phyloP scores from a whole-genome alignment of 2,797 vertebrate species.

The Poecilia picta region DNA sequence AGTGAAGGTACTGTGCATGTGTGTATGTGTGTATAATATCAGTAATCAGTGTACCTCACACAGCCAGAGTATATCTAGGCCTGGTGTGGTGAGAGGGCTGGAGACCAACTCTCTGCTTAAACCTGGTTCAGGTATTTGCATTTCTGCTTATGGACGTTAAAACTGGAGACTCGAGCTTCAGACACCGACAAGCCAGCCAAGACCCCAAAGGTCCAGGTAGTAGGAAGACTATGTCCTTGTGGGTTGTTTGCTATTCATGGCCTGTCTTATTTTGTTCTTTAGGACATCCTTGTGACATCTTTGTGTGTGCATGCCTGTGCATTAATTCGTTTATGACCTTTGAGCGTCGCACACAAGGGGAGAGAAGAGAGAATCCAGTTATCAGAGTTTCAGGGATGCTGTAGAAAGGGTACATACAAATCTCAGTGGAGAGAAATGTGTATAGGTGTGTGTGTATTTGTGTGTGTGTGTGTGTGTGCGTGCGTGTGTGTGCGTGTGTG shows the following conservation, averaged over 20 bases:
- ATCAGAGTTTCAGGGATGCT: conserved; percentile 18
- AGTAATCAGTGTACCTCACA: conserved; percentile 85
- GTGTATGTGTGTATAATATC: conserved; percentile 74
- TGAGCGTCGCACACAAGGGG: conserved; percentile 15
- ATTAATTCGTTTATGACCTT: conserved; percentile 37
- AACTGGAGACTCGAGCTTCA: conserved; percentile 46
- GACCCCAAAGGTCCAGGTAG: conserved; percentile 61
- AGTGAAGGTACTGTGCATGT: conserved; percentile 76
- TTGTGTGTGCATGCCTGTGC: conserved; percentile 27
- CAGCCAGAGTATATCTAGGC: conserved; percentile 81
- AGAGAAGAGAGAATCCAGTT: conserved; percentile 30
- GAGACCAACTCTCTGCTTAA: conserved; percentile 58
- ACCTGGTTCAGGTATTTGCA: conserved; percentile 29
- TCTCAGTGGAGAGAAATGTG: conserved; percentile 28
- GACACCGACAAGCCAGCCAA: conserved; percentile 37
- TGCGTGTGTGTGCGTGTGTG: conserved; percentile 4
- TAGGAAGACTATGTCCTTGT: conserved; percentile 13
- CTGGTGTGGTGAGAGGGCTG: conserved; percentile 68
- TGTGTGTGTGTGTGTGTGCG: conserved; percentile 22
- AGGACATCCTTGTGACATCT: conserved; percentile 19
- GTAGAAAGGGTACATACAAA: conserved; percentile 48
- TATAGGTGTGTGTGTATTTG: background rate
- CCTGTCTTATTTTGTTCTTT: conserved; percentile 35
- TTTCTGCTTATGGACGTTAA: conserved; percentile 44
- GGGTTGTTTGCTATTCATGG: conserved; percentile 31